Base-by-base conservation (phyloP, 2,888 invertebrate genomes). In the Drosophila paramelanica region DNA sequence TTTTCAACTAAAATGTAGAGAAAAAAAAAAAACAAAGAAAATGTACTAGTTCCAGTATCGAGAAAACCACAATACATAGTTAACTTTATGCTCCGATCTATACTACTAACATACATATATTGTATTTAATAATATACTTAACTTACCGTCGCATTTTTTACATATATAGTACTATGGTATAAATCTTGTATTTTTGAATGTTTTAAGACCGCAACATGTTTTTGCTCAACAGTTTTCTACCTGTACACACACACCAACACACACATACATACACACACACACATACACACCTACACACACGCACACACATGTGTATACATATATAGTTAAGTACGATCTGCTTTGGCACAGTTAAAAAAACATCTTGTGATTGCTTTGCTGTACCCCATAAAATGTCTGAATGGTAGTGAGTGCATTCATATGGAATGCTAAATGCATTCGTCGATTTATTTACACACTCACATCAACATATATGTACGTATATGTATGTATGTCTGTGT, bases 291-390 rank as follows among this genome's bases (percentile, higher is more conserved):
- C 38, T 20, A 68, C 43, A 39, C 36, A 55, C 10, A 52, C 38
- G 46, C 27, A 67, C 42, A 41, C 23, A 68, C 42, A 41, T 39
- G 50, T 11, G 49, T 53, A 42, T 42, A 52, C 51, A 51, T 49
- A 33, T 20, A 49, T 57, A 74, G 58, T 58, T 58, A 61, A 61
- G 46, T 55, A 73, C 51, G 67, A 57, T 60, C 67, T 62, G 77
- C 79, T 78, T 78, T 73, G 68, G 50, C 58, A 64, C 53, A 79
- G 67, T 77, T 77, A 49, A 73, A 8, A 31, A 70, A 60, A 78
- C 66, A 71, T 67, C 77, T 82, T 86, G 89, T 89, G 85, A 89
- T 88, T 89, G 81, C 79, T 86, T 80, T 81, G 83, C 77, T 70
- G 58, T 57, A 61, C 66, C 65, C 68, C 60, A 45, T 53, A n/a